Percentiles rank a stretch among this genome's conserved stretches.
These are phyloP conservation scores for Silurus asotus DNA, from an alignment of 2,113 vertebrate genomes.

Conservation along the genomic window DNA sequence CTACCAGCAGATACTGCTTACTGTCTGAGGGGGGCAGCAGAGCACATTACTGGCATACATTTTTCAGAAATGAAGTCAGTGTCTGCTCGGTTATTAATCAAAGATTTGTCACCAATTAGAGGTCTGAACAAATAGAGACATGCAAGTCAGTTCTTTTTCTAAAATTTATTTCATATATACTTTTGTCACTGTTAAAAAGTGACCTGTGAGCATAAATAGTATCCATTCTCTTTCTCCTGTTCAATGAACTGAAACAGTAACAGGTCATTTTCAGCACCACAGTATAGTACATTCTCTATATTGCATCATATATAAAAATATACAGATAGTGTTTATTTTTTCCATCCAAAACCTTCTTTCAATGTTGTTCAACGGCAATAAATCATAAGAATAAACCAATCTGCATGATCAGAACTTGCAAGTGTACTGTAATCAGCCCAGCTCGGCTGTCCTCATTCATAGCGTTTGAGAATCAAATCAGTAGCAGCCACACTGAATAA, in stretches of 20 bases:
- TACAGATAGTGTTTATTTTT: slow-evolving; percentile 71
- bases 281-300: slow-evolving; percentile 79
- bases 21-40: background rate
- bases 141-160: slow-evolving; percentile 50
- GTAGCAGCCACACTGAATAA: slow-evolving; percentile 70
- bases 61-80: background rate
- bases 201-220: slow-evolving; percentile 75
- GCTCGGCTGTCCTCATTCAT: slow-evolving; percentile 63
- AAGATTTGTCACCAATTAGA: background rate
- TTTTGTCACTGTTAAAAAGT: slow-evolving; percentile 72
- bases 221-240: slow-evolving; percentile 67
- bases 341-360: slow-evolving; percentile 70
- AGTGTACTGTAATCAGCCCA: slow-evolving; percentile 38
- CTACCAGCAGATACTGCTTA: background rate
- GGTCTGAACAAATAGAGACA: slow-evolving; percentile 19
- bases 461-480: slow-evolving; percentile 69
- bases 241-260: slow-evolving; percentile 77
- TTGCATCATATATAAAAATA: slow-evolving; percentile 84
- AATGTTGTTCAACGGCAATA: slow-evolving; percentile 79
- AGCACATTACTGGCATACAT: background rate
- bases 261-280: slow-evolving; percentile 78
- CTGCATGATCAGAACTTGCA: slow-evolving; percentile 54
- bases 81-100: background rate
- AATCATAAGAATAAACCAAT: slow-evolving; percentile 66
- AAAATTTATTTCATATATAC: slow-evolving; percentile 61